Evolutionary conservation across 2,797 vertebrate genomes (phyloP), one percentile per base, ranked within the genome.

Genomic region (Notoglanidium macrostoma): DNA sequence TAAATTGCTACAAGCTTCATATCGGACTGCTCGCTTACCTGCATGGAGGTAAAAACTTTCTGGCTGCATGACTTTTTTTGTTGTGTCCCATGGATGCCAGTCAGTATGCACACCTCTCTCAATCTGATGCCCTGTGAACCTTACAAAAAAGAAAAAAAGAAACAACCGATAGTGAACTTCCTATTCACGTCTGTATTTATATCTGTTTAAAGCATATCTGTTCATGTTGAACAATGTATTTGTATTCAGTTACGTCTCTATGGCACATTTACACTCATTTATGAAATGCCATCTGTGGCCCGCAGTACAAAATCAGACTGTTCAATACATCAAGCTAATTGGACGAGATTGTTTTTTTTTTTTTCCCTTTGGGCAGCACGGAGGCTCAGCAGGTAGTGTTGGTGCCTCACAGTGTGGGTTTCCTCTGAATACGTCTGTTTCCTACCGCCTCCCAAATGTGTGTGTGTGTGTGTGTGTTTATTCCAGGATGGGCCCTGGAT

Each of bases 241-340:
- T 0, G 8, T 55, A 57, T 78, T 78, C 54, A 11, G 55, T 61
- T 80, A 44, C 3, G 5, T 61, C 35, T 29, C 26, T 65, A 63
- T 15, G 23, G 15, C n/a, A 49, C 59, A 82, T 29, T 82, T 29
- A 49, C 15, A 44, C 26, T 65, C 59, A 29, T 29, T 67, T 67
- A 67, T 65, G 26, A 49, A 65, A 67, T n/a, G 11, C 80, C 61
- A 67, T 83, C 44, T 83, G 61, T 29, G 40, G 12, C 14, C 35
- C 7, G 9, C 23, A 63, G 21, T 63, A 61, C n/a, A 80, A 19
- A 29, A 67, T 83, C 80, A 32, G 8, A 83, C 44, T 67, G 61
- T 32, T 83, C 80, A 67, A 65, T 67, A 49, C 12, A 11, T 82
- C 80, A 29, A 49, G 59, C 59, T 82, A 82, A 82, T 82, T 67